A percentile compares a stretch with the other conserved stretches of the same genome.
Conservation (phyloP, 1,140 invertebrate genomes). For the Drosophila bipectinata region DNA sequence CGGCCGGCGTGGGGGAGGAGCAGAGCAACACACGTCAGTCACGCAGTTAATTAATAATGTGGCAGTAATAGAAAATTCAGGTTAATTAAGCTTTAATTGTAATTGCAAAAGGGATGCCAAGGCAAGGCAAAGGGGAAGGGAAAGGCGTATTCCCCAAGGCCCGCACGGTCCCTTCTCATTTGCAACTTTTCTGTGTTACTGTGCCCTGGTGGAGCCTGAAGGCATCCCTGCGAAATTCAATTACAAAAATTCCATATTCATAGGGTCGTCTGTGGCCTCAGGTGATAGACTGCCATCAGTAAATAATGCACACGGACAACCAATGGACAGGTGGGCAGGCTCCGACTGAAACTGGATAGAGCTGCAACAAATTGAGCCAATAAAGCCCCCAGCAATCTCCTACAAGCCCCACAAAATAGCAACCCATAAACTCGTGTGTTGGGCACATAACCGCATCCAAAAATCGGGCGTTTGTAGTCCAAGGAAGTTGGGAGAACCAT, state of each 20-base stretch:
- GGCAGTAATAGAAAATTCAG: conserved; percentile 30
- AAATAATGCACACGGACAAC: conserved; percentile 34
- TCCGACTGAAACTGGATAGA: background rate
- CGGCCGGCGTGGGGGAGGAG: background rate
- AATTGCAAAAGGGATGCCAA: conserved; percentile 27
- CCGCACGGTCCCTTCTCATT: background rate
- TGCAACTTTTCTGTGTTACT: background rate
- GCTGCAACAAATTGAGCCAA: conserved; percentile 31
- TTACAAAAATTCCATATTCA: conserved; percentile 48
- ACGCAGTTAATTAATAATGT: conserved; percentile 46
- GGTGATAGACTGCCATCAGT: conserved; percentile 39
- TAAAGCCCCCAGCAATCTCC: conserved; percentile 22
- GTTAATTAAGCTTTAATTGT: conserved; percentile 60
- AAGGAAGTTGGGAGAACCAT: conserved; percentile 1
- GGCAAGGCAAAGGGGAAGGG: background rate
- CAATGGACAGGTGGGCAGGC: background rate
- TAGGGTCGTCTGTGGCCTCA: conserved; percentile 19
- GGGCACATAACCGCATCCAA: conserved; percentile 27
- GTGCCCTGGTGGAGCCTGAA: background rate
- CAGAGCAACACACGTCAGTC: conserved; percentile 19
- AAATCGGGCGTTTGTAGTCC: conserved; percentile 14
- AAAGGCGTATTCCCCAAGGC: conserved; percentile 7
- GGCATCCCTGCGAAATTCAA: conserved; percentile 37
- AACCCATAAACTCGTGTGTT: conserved; percentile 28
- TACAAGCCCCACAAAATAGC: conserved; percentile 11